Base-by-base conservation (phyloP, 2,888 invertebrate species). In the Acheta domesticus region DNA sequence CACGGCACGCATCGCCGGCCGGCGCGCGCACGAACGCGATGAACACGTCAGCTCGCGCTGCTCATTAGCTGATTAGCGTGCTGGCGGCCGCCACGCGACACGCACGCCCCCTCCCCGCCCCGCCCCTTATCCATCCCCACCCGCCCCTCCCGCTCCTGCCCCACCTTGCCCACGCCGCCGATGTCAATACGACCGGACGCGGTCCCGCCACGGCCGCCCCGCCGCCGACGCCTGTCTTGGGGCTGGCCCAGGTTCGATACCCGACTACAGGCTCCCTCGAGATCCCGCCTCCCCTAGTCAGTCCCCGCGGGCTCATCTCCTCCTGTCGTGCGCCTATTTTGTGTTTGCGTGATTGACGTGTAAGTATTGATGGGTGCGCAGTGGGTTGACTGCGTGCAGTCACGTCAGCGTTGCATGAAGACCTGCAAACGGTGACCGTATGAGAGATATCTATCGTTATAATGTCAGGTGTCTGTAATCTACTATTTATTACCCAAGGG, bases 21-120 rank as follows among this genome's bases (percentile, higher is more conserved):
- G 62, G 62, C 62, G 62, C 62, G n/a, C 62, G 62, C 62, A 62
- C 62, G 62, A 62, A 62, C 62, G 62, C 62, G 62, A 62, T 62
- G 62, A 62, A 62, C 62, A 62, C 62, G 62, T 62, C 62, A 62
- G 62, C 62, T 62, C 62, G n/a, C 62, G n/a, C 62, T 62, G 62
- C 62, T 62, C 62, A 62, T 62, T 62, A 62, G 62, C 62, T 62
- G 62, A 62, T 62, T 62, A 62, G 62, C 62, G n/a, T 62, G 62
- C 62, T 62, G 62, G 62, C 62, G 62, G 14, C 62, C 62, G 62
- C 62, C 62, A 62, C 62, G 62, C 62, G 14, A n/a, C 62, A 62
- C 62, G 62, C 62, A 62, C 62, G 62, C 16, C 62, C 62, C 19
- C 50, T 2, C 50, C 14, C 62, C 16, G 16, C 14, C n/a, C 62